These are phyloP conservation scores for Aleiodes leptofemur DNA, from an alignment of 2,888 invertebrate species.

Conservation along the genomic window DNA sequence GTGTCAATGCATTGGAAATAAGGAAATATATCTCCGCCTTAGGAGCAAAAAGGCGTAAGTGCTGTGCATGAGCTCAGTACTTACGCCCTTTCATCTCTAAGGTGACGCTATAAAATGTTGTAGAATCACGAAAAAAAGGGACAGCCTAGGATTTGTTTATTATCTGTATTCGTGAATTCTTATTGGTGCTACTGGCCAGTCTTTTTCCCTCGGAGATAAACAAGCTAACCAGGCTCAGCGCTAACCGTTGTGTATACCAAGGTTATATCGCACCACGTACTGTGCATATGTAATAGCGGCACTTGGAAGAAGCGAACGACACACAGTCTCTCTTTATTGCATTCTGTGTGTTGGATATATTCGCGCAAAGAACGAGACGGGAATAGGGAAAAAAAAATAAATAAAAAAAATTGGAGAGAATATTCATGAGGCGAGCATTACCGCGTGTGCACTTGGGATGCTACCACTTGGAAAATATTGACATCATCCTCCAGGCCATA, in stretches of 20 bases:
- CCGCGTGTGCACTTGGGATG: background rate
- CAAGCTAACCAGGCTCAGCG: constrained; percentile 24
- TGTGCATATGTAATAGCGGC: constrained; percentile 37
- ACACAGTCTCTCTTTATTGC: too few species aligned
- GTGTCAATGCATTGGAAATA: too few species aligned
- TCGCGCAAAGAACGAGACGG: too few species aligned
- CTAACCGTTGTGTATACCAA: constrained; percentile 32
- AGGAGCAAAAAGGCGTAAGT: too few species aligned
- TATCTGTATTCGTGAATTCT: background rate
- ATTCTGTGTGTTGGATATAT: too few species aligned
- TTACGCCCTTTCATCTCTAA: too few species aligned
- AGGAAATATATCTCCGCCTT: too few species aligned
- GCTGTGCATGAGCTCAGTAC: too few species aligned
- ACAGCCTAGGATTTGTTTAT: background rate
- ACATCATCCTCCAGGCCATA: constrained; percentile 1
- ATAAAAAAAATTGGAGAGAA: background rate
- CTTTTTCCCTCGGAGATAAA: constrained; percentile 31
- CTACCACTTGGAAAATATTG: constrained; percentile 10
- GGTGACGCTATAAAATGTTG: too few species aligned
- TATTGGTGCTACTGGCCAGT: background rate
- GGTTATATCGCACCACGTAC: background rate
- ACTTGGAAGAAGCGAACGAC: background rate
- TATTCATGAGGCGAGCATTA: constrained; percentile 7
- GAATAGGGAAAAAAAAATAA: too few species aligned
- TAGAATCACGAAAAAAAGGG: too few species aligned